These are phyloP conservation scores for Grantiella picta DNA, from an alignment of 2,113 vertebrate genomes.

Conservation along the genomic window DNA sequence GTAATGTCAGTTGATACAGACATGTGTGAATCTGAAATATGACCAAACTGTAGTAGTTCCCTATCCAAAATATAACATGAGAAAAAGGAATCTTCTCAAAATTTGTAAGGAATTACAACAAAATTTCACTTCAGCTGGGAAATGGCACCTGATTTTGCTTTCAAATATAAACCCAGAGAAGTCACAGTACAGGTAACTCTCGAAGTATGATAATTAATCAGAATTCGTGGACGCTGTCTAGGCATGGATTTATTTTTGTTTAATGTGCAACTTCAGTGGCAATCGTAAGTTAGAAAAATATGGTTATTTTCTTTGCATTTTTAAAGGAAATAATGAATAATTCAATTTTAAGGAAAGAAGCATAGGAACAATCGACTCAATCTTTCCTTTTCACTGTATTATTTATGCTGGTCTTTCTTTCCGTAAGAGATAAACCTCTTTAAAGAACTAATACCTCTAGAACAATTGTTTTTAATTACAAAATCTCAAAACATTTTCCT, in stretches of 20 bases:
- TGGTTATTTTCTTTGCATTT: not conserved
- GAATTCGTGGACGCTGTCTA: not conserved
- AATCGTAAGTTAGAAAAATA: not conserved
- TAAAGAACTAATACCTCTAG: not conserved
- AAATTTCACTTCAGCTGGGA: not conserved
- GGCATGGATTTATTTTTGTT: not conserved
- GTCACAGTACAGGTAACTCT: not conserved
- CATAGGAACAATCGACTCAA: not conserved
- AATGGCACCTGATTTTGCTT: not conserved
- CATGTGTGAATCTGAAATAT: not conserved
- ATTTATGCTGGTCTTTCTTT: not conserved
- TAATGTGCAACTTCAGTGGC: not conserved
- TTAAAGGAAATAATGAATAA: constrained; percentile 48
- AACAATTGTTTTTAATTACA: not conserved
- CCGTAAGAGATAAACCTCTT: not conserved
- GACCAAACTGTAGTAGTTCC: not conserved
- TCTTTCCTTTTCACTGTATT: constrained; percentile 9
- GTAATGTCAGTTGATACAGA: not conserved
- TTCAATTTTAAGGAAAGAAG: constrained; percentile 26
- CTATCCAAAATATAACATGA: not conserved
- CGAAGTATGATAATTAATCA: not conserved
- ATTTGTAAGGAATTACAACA: not conserved
- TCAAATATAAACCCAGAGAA: not conserved
- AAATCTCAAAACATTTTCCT: not conserved
- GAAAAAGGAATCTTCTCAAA: not conserved